These are phyloP conservation scores for Anoplopoma fimbria DNA, from an alignment of 2,113 vertebrate species.

Conservation along the genomic window DNA sequence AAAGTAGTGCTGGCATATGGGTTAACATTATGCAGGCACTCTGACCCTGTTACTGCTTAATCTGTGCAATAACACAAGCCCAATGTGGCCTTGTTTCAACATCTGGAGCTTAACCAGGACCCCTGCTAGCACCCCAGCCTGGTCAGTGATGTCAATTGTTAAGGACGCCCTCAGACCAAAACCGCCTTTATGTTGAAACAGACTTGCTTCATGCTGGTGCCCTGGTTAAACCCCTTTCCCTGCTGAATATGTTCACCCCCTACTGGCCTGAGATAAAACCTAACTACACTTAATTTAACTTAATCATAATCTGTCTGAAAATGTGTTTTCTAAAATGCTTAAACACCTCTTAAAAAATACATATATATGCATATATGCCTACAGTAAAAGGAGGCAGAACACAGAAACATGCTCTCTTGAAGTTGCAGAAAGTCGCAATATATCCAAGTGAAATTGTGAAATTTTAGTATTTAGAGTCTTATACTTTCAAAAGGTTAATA, in stretches of 20 bases:
- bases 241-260: constrained; percentile 48
- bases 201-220: background rate
- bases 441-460: background rate
- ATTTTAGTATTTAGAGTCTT: background rate
- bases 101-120: constrained; percentile 68
- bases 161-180: constrained; percentile 27
- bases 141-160: constrained; percentile 40
- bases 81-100: constrained; percentile 66
- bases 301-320: background rate
- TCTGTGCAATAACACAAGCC: constrained; percentile 56
- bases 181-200: background rate
- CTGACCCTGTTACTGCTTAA: constrained; percentile 60
- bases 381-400: background rate
- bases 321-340: background rate
- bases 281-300: constrained; percentile 1
- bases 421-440: background rate
- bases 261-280: constrained; percentile 51
- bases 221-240: background rate
- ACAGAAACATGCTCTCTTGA: background rate
- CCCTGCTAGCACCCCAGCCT: constrained; percentile 40
- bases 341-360: background rate
- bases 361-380: background rate
- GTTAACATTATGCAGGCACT: constrained; percentile 27
- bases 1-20: constrained; percentile 26
- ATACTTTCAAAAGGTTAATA: background rate